Base-by-base conservation (phyloP, 2,113 vertebrate species). In the Odocoileus hemionus region DNA sequence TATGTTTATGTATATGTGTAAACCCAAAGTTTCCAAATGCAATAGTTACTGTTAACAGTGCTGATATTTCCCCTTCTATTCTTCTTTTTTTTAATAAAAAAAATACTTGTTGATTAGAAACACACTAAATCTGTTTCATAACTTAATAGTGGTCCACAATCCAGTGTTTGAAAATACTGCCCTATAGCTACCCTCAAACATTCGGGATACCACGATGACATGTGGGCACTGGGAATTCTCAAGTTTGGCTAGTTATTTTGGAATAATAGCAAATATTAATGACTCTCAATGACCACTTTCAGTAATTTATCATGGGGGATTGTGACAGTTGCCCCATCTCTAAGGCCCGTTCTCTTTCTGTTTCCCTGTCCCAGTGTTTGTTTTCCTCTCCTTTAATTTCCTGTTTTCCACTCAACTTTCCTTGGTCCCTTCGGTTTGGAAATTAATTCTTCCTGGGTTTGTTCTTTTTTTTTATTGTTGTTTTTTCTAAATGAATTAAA, bases 401-500 rank as follows among this genome's bases (percentile, higher is more conserved):
- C 88, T 97, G 45, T 92, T 98, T 97, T 96, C 60, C 60, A 97
- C 67, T 93, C 67, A 96, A 95, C 92, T 95, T 96, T 93, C 54
- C 95, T 94, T 85, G 10, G 33, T 96, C 83, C 43, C 95, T 97
- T 96, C 78, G 52, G 91, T 93, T 95, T 96, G 45, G 74, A 97
- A 98, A 96, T 97, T 96, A 98, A 97, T 97, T 98, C 93, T 98
- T 96, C 94, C 95, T 97, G 97, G 92, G 67, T 94, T 98, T 98
- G 97, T 98, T 97, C 83, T 61, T 61, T 97, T 23, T 92, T 98
- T 95, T 97, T 95, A 94, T 98, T 98, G 6, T 14, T 58, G 36
- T 52, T 86, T 93, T 92, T 45, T 47, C 52, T 96, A 96, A 98
- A 97, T 96, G 85, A 98, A 98, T 98, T 98, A 96, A 96, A 98